Conservation (phyloP, 2,888 invertebrate genomes). For the Drosophila atripex region DNA sequence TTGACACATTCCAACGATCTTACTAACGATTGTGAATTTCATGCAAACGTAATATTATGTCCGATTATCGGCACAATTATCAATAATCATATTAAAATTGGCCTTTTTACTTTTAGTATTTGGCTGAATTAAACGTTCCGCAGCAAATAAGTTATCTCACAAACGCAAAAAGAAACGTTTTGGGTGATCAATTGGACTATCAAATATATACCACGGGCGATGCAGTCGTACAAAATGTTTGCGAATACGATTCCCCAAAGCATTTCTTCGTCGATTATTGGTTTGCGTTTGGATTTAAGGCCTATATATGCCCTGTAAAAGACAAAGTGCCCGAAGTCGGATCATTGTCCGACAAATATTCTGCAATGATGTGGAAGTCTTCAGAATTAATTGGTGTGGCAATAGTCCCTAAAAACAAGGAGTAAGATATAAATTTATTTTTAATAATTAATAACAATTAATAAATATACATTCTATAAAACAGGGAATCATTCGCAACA, state of each 20-base stretch:
- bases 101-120: neutral
- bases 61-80: too few relatives aligned
- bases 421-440: neutral
- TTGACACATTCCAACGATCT: neutral
- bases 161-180: neutral
- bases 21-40: neutral
- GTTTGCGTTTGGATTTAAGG: neutral
- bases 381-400: neutral
- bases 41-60: neutral
- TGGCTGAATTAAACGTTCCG: neutral
- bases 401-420: neutral
- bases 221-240: neutral
- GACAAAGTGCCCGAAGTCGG: neutral
- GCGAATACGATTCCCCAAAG: neutral
- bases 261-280: neutral
- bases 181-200: neutral
- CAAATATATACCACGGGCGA: neutral
- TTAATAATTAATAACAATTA: too few relatives aligned
- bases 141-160: neutral
- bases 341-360: neutral
- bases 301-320: neutral
- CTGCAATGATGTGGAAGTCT: conserved; percentile 1
- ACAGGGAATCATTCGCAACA: neutral
- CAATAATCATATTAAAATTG: neutral
- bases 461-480: neutral